Evolutionary conservation across 2,888 invertebrate genomes (phyloP).

Genomic region (Oxytorus armatus): DNA sequence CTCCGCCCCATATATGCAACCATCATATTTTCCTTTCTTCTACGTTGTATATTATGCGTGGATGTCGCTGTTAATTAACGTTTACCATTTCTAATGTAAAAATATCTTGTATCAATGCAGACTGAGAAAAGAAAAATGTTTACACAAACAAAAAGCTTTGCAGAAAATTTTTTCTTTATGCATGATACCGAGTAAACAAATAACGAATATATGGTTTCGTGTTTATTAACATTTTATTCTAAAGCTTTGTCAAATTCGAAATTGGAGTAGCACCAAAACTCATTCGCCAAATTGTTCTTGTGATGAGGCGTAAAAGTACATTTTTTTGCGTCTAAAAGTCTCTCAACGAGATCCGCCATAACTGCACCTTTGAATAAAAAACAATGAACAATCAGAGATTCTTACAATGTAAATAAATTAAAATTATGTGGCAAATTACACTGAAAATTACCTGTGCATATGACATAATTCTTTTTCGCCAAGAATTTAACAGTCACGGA

Average conservation of each 20-base stretch:
- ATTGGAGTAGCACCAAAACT: constrained; percentile 96
- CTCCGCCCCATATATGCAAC: not conserved
- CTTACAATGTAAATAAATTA: constrained; percentile 6
- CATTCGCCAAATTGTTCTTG: constrained; percentile 95
- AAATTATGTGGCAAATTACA: constrained; percentile 10
- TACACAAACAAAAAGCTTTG: no score
- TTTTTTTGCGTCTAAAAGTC: constrained; percentile 88
- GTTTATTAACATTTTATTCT: constrained; percentile 62
- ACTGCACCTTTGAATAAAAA: constrained; percentile 86
- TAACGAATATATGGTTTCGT: no score
- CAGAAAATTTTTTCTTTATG: constrained; percentile 14
- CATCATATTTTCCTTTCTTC: no score
- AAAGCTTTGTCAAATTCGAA: constrained; percentile 88
- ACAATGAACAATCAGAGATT: not conserved
- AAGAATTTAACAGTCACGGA: constrained; percentile 91
- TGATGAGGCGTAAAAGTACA: constrained; percentile 92
- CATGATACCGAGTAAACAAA: no score
- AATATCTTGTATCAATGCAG: no score
- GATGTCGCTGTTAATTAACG: no score
- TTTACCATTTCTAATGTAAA: no score
- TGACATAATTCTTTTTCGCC: constrained; percentile 90
- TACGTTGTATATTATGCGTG: no score
- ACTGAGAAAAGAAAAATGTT: no score
- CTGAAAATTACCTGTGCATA: constrained; percentile 91
- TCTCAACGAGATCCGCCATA: constrained; percentile 90